Evolutionary conservation across 2,113 vertebrate genomes (phyloP).

Genomic region (Podiceps cristatus): DNA sequence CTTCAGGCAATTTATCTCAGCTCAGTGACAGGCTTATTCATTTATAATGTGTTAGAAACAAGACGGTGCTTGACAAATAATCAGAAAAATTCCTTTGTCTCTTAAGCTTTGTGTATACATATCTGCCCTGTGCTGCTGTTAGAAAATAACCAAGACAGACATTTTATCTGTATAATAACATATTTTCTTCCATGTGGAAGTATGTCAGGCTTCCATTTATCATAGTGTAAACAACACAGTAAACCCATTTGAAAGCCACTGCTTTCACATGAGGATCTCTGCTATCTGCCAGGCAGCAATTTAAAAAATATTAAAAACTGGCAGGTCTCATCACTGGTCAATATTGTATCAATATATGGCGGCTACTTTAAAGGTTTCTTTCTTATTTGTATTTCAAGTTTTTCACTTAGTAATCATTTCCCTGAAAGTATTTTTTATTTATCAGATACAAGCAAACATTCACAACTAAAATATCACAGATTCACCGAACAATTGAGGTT

Average conservation of each 20-base stretch:
- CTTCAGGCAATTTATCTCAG: conserved; percentile 21
- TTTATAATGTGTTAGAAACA: conserved; percentile 10
- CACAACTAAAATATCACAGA: neutral
- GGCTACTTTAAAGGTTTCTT: neutral
- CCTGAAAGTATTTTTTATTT: neutral
- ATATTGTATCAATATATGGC: neutral
- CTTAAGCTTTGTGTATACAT: neutral
- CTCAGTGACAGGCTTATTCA: conserved; percentile 24
- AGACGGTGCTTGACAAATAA: neutral
- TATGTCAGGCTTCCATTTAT: conserved; percentile 13
- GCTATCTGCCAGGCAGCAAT: neutral
- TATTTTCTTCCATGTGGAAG: conserved; percentile 4
- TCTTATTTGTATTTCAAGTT: neutral
- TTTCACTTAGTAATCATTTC: neutral
- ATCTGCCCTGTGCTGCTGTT: neutral
- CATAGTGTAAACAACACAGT: neutral
- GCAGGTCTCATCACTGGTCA: neutral
- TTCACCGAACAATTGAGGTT: neutral
- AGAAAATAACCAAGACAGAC: conserved; percentile 7
- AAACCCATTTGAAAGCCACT: neutral
- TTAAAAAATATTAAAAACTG: neutral
- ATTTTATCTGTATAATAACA: neutral
- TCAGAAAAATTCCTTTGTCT: neutral
- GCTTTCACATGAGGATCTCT: conserved; percentile 5
- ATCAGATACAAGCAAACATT: neutral